phyloP scores from a whole-genome alignment of 2,888 invertebrate genomes.

The Dendrolimus houi region DNA sequence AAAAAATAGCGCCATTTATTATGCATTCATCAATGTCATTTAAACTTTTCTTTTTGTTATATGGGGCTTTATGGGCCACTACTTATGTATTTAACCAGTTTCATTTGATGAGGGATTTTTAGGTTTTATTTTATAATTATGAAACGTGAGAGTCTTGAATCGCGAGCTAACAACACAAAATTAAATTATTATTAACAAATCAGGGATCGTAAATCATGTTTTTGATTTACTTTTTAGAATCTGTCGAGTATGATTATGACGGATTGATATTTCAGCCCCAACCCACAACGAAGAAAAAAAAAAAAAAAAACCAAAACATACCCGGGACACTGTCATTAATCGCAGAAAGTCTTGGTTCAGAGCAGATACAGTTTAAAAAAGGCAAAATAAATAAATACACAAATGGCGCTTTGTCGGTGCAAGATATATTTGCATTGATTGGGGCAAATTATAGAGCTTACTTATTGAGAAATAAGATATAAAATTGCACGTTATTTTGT shows the following conservation, averaged over 20 bases:
- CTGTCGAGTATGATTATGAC: constrained; percentile 1
- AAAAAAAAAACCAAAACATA: constrained; percentile 29
- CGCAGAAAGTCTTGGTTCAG: constrained; percentile 36
- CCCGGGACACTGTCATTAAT: constrained; percentile 46
- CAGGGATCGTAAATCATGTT: too few species aligned
- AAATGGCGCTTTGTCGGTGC: constrained; percentile 56
- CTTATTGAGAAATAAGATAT: constrained; percentile 34
- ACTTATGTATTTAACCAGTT: too few species aligned
- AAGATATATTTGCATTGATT: constrained; percentile 31
- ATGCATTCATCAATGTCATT: too few species aligned
- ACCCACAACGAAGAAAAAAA: constrained; percentile 34
- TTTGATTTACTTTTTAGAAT: too few species aligned
- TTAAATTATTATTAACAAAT: too few species aligned
- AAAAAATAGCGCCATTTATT: too few species aligned
- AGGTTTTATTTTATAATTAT: too few species aligned
- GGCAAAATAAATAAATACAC: constrained; percentile 43
- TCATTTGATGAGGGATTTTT: too few species aligned
- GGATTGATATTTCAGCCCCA: constrained; percentile 24
- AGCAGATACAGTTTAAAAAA: constrained; percentile 58
- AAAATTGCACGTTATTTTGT: constrained; percentile 40
- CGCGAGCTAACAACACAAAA: too few species aligned
- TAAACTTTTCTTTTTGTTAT: too few species aligned
- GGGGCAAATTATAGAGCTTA: constrained; percentile 25
- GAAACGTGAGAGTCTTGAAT: too few species aligned
- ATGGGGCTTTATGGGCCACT: too few species aligned